phyloP scores from a whole-genome alignment of 2,888 invertebrate genomes.

The Automeris io region DNA sequence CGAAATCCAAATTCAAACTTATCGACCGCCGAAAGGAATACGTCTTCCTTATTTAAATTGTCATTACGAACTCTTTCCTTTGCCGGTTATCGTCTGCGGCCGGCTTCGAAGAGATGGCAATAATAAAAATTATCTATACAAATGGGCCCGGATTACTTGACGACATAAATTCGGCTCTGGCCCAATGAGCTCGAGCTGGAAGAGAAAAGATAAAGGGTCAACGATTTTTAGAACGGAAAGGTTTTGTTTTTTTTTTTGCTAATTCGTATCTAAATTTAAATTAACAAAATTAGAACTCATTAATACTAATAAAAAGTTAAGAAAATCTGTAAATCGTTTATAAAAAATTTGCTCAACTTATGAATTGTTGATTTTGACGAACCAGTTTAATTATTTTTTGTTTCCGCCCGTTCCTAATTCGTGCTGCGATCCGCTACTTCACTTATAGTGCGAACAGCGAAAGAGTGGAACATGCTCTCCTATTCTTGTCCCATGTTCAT shows the following conservation, averaged over 20 bases:
- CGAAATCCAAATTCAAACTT: slow-evolving; percentile 59
- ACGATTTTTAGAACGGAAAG: slow-evolving; percentile 59
- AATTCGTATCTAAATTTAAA: slow-evolving; percentile 21
- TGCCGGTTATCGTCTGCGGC: slow-evolving; percentile 64
- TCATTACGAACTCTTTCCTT: slow-evolving; percentile 76
- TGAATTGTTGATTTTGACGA: too few species aligned
- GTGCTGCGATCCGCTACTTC: too few species aligned
- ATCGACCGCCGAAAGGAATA: slow-evolving; percentile 68
- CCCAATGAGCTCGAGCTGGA: slow-evolving; percentile 67
- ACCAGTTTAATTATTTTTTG: too few species aligned
- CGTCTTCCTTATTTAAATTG: slow-evolving; percentile 76
- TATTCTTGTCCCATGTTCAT: too few species aligned
- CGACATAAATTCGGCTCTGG: slow-evolving; percentile 75
- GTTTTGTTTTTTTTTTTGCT: slow-evolving; percentile 41
- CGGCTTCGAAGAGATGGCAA: slow-evolving; percentile 72
- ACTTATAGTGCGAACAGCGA: too few species aligned
- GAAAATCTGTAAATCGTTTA: too few species aligned
- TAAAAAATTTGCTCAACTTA: too few species aligned
- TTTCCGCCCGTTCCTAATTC: too few species aligned
- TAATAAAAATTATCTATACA: slow-evolving; percentile 78
- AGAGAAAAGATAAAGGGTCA: slow-evolving; percentile 70
- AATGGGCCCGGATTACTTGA: slow-evolving; percentile 73
- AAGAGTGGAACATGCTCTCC: too few species aligned
- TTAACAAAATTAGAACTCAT: neutral
- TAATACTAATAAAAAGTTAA: too few species aligned